Evolutionary conservation across 2,888 invertebrate species (phyloP).

Genomic region (Drosophila fungiperda): DNA sequence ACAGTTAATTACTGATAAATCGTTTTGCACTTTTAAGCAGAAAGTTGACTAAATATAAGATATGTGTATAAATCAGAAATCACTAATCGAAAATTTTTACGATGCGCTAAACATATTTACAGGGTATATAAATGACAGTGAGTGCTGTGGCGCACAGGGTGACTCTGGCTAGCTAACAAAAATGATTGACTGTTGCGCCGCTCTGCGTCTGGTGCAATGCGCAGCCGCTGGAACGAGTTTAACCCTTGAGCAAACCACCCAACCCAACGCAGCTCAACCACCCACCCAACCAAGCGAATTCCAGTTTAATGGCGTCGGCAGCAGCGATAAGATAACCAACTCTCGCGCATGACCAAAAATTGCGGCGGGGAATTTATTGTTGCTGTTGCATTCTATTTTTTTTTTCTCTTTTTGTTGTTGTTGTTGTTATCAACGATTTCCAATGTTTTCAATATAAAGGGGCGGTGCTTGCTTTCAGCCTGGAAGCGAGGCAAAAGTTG

Average conservation of each 20-base stretch:
- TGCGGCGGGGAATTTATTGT: slow-evolving; percentile 36
- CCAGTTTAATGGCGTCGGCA: slow-evolving; percentile 70
- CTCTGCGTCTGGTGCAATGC: slow-evolving; percentile 43
- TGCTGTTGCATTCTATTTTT: slow-evolving; percentile 28
- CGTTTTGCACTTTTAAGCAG: neutral
- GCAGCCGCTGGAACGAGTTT: slow-evolving; percentile 66
- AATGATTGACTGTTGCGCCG: slow-evolving; percentile 32
- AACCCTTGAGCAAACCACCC: slow-evolving; percentile 53
- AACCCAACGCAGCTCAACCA: slow-evolving; percentile 32
- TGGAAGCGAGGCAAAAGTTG: slow-evolving; percentile 39
- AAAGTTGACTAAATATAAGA: neutral
- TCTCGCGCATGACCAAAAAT: slow-evolving; percentile 64
- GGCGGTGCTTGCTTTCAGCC: slow-evolving; percentile 65
- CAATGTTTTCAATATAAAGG: slow-evolving; percentile 78
- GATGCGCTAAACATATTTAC: neutral
- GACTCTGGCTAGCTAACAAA: slow-evolving; percentile 23
- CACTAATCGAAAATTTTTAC: neutral
- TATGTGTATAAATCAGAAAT: neutral
- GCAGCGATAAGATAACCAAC: slow-evolving; percentile 67
- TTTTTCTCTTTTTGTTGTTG: neutral
- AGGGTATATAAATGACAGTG: slow-evolving; percentile 31
- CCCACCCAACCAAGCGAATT: slow-evolving; percentile 24
- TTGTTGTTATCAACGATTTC: slow-evolving; percentile 74
- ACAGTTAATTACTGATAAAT: neutral
- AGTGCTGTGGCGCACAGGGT: slow-evolving; percentile 47